Evolutionary conservation across 2,888 invertebrate species (phyloP), one percentile per base, ranked within the genome.

Genomic region (Macropis europaea): DNA sequence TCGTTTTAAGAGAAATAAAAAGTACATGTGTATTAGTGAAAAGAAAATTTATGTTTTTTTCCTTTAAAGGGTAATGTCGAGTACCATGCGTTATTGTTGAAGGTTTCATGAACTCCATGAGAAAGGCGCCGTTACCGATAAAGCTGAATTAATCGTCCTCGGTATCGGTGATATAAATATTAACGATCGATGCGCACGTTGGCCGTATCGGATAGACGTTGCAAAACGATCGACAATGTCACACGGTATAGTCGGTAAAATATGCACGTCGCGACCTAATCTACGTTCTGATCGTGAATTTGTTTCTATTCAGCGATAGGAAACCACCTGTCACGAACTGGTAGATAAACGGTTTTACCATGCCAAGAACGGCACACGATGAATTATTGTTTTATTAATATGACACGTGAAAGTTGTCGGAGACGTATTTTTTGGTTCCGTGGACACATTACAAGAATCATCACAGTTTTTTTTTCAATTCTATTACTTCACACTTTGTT

Each of bases 301-400:
- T 73, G 79, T 73, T 79, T 79, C 70, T 71, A 76, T 73, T 76
- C 71, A 59, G 15, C 53, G 62, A 64, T 73, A 60, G 45, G 70
- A 68, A n/a, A 60, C 66, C 68, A 66, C 60, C 70, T 56, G 76
- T 64, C 80, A 79, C 59, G 73, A 53, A 50, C 50, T 52, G 60
- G 61, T 50, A 62, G 54, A 78, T 69, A 73, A 76, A 73, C 63
- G 60, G 62, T 56, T 48, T 61, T 53, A 48, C 68, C 57, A 57
- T 66, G 62, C 52, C 68, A 70, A 63, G 63, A 66, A 50, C 48
- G 59, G 63, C 28, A 34, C 63, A 28, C 61, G 64, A 60, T 76
- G 73, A 76, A 76, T 76, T 79, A 78, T 53, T 73, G 76, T 73
- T 73, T 66, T 73, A 76, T 76, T 76, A 79, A 73, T 67, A 53